Evolutionary conservation across 2,888 invertebrate genomes (phyloP).

Genomic region (Tenthredo mesomela): DNA sequence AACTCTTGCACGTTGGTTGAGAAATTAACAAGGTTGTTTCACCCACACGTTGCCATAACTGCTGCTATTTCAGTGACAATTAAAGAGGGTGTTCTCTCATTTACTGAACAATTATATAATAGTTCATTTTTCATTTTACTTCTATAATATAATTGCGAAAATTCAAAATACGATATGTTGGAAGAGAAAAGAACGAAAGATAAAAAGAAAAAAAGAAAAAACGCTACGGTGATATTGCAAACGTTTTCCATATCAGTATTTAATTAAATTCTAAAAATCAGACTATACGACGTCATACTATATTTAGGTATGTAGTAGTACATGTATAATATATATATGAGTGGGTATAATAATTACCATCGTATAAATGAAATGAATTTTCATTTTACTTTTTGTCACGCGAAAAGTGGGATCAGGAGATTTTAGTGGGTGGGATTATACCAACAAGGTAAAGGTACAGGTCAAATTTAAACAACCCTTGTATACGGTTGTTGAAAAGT

Average conservation of each 20-base stretch:
- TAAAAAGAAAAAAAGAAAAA: background rate
- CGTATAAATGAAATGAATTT: background rate
- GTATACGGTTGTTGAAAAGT: background rate
- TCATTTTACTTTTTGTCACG: slow-evolving; percentile 12
- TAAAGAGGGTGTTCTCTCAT: no score
- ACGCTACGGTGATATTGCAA: no score
- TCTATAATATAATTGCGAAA: no score
- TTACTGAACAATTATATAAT: no score
- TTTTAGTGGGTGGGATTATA: background rate
- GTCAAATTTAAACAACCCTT: slow-evolving; percentile 13
- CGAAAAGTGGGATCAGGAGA: background rate
- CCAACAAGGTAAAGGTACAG: slow-evolving; percentile 1
- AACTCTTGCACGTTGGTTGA: background rate
- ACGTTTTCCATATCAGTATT: background rate
- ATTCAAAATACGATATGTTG: no score
- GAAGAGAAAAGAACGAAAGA: no score
- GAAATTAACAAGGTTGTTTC: background rate
- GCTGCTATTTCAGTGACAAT: no score
- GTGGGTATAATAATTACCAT: no score
- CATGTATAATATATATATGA: no score
- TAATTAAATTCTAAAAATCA: background rate
- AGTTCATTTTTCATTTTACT: no score
- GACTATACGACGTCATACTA: background rate
- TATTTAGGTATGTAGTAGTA: no score
- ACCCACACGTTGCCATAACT: background rate